Evolutionary conservation across 1,140 invertebrate species (phyloP).

Genomic region (Whitmania pigra): DNA sequence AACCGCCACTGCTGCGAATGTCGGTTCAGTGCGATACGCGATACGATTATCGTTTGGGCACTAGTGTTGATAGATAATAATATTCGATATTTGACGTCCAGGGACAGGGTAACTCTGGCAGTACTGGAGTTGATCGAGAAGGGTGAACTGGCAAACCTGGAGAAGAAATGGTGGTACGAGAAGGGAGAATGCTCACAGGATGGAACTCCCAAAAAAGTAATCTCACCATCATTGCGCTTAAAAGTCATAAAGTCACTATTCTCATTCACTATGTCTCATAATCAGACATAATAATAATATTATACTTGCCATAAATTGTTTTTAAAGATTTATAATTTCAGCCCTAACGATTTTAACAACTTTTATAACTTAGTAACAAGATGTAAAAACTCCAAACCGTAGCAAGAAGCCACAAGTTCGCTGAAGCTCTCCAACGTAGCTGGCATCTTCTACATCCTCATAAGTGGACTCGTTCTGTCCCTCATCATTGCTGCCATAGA

Average conservation of each 20-base stretch:
- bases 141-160: slow-evolving; percentile 77
- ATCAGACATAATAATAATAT: background rate
- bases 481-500: slow-evolving; percentile 77
- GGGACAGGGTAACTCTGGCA: slow-evolving; percentile 49
- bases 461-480: slow-evolving; percentile 74
- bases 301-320: background rate
- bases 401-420: slow-evolving; percentile 71
- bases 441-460: slow-evolving; percentile 97
- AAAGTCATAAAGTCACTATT: no score
- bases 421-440: slow-evolving; percentile 90
- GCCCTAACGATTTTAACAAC: no score
- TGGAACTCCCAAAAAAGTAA: slow-evolving; percentile 14
- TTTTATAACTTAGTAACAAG: no score
- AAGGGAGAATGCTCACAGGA: slow-evolving; percentile 59
- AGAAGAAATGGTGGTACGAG: slow-evolving; percentile 96
- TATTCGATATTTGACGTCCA: slow-evolving; percentile 25
- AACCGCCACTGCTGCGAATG: no score
- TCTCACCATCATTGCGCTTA: no score
- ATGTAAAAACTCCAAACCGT: slow-evolving; percentile 27
- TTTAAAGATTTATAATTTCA: no score
- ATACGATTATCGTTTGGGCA: no score
- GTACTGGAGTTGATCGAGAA: slow-evolving; percentile 82
- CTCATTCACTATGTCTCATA: no score
- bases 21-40: no score
- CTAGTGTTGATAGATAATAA: background rate